Percentiles rank a stretch among this genome's conserved stretches.
Evolutionary conservation across 2,888 invertebrate genomes (phyloP).

Genomic region (Aproaerema taeniolella): DNA sequence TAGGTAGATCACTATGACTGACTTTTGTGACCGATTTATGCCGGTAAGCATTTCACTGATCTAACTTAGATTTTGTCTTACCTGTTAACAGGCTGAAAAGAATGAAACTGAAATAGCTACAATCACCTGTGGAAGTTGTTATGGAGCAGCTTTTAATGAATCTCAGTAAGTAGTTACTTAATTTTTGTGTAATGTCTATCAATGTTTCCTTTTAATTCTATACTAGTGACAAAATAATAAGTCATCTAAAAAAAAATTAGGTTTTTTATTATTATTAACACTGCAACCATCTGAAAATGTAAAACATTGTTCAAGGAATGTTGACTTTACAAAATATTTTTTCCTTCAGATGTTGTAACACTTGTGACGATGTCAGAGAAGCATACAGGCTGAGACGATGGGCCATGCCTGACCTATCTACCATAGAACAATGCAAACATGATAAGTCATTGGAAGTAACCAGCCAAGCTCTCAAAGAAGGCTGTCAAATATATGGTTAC

Average conservation of each 20-base stretch:
- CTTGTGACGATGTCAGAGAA: conserved; percentile 96
- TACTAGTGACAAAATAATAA: too few species aligned
- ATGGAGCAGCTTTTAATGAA: conserved; percentile 88
- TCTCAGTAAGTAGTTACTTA: conserved; percentile 77
- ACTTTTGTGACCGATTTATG: too few species aligned
- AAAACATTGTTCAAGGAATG: too few species aligned
- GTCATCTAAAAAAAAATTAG: too few species aligned
- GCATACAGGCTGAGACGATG: conserved; percentile 93
- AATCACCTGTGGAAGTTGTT: conserved; percentile 94
- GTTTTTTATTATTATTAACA: too few species aligned
- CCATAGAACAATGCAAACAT: conserved; percentile 94
- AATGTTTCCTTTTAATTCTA: background rate
- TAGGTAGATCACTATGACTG: too few species aligned
- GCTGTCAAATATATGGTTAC: conserved; percentile 96
- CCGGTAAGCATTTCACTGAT: too few species aligned
- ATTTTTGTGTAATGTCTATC: background rate
- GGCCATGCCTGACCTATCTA: conserved; percentile 87
- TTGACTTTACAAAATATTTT: too few species aligned
- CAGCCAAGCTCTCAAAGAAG: conserved; percentile 91
- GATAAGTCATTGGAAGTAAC: conserved; percentile 86
- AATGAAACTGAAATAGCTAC: conserved; percentile 65
- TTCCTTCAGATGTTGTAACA: conserved; percentile 99
- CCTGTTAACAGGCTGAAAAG: conserved; percentile 55
- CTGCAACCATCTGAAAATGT: too few species aligned
- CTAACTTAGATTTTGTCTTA: too few species aligned